Evolutionary conservation across 1,140 invertebrate genomes (phyloP), one percentile per base, ranked within the genome.

Genomic region (Bombus cullumanus): DNA sequence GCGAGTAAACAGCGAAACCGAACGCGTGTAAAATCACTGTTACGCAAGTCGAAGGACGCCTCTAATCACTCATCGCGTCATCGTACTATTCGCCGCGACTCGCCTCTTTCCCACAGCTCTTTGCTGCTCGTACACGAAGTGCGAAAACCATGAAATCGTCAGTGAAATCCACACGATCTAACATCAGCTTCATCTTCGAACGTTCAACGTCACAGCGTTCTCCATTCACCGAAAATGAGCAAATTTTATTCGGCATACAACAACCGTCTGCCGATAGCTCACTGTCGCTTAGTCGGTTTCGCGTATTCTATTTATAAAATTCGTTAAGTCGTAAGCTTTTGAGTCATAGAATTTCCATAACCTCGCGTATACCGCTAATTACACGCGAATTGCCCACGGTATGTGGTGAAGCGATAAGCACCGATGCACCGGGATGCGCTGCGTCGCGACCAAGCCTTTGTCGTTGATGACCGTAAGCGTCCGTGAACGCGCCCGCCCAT

Each of bases 41-140:
- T 84, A 37, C 73, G 47, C 69, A 84, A 84, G 15, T 28, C 76
- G 75, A 84, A 79, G 82, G 82, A 71, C 82, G 22, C 12, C 18
- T 53, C 68, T 34, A 62, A 73, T 62, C 74, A 47, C 9, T 3
- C 25, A 28, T 5, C 34, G 25, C 31, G 76, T 41, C 18, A 37
- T 37, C 66, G 43, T 9, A 2, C 47, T 53, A 18, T 53, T 53
- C 47, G 47, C 5, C 6, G 18, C 18, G 47, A 53, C 47, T 53
- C 47, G 18, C 47, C 47, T 53, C 47, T 53, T 31, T 1, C 8
- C 37, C 10, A 3, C 22, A 9, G 3, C 18, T 28, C 37, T 18
- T 37, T 37, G 18, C 18, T n/a, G 13, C n/a, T 18, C 13, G 13
- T 31, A 18, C 18, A 10, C 18, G 6, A n/a, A 66, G 31, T 8